These are phyloP conservation scores for Exocentrus adspersus DNA, from an alignment of 2,888 invertebrate species.

Conservation along the genomic window DNA sequence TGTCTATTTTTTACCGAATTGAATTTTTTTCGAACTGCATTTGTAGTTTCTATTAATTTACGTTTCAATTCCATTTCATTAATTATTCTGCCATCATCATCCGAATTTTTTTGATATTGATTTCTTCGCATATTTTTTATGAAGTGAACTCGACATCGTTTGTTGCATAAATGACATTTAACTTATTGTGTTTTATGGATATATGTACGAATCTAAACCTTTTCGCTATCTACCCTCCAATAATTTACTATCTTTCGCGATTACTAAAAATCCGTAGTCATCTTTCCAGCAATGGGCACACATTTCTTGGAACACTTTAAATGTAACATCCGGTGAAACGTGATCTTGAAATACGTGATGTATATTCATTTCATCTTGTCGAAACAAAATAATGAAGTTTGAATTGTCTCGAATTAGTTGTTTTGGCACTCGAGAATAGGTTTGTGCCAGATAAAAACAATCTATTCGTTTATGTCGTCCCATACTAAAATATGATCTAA, in stretches of 20 bases:
- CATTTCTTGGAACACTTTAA: too few relatives aligned
- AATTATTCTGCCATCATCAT: not conserved
- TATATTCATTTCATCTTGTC: constrained; percentile 56
- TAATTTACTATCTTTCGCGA: too few relatives aligned
- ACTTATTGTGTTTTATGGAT: not conserved
- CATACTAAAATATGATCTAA: constrained; percentile 45
- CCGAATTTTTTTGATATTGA: too few relatives aligned
- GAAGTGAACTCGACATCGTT: not conserved
- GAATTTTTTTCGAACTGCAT: not conserved
- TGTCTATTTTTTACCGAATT: not conserved
- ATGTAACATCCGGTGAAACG: constrained; percentile 44
- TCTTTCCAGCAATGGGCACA: too few relatives aligned
- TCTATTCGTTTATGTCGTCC: constrained; percentile 55
- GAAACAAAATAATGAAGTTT: constrained; percentile 56
- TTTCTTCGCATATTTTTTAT: too few relatives aligned
- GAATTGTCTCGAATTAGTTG: constrained; percentile 57
- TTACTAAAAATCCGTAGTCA: too few relatives aligned
- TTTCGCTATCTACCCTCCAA: too few relatives aligned
- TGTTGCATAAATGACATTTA: not conserved
- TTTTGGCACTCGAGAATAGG: constrained; percentile 56
- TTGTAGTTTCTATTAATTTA: not conserved
- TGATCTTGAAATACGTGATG: constrained; percentile 49
- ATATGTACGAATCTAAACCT: too few relatives aligned
- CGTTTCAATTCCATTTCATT: not conserved
- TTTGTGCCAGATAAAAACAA: constrained; percentile 56